Conservation (phyloP, 2,113 vertebrate species). For the Lamprotornis superbus region DNA sequence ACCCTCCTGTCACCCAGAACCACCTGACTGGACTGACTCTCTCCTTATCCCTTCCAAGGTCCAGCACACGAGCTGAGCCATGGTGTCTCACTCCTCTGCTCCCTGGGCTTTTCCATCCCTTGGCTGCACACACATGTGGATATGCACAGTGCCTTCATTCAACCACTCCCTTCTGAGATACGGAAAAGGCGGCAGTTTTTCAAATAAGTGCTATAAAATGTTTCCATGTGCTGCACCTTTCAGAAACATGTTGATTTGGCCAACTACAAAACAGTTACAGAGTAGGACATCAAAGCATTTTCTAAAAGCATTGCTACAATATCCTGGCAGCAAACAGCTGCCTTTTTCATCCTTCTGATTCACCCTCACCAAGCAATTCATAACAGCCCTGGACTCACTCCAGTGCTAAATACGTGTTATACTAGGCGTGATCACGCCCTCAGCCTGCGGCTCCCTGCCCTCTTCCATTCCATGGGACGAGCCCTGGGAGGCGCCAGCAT, state of each 20-base stretch:
- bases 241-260: neutral
- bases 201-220: neutral
- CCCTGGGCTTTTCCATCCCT: neutral
- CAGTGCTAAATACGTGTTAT: neutral
- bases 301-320: neutral
- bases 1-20: neutral
- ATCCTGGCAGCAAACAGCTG: slow-evolving; percentile 5
- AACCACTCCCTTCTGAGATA: neutral
- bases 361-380: neutral
- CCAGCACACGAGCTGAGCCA: fast-evolving
- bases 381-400: neutral
- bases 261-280: neutral
- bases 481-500: fast-evolving
- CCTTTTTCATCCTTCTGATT: slow-evolving; percentile 1
- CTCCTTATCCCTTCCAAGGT: neutral
- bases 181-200: neutral
- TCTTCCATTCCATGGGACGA: fast-evolving
- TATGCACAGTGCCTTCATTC: fast-evolving
- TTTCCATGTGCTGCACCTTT: neutral
- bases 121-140: fast-evolving
- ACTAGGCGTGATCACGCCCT: neutral
- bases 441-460: neutral
- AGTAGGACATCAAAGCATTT: neutral
- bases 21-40: neutral
- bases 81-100: neutral